Base-by-base conservation (phyloP, 2,888 invertebrate genomes). In the Neoscelio sp. region DNA sequence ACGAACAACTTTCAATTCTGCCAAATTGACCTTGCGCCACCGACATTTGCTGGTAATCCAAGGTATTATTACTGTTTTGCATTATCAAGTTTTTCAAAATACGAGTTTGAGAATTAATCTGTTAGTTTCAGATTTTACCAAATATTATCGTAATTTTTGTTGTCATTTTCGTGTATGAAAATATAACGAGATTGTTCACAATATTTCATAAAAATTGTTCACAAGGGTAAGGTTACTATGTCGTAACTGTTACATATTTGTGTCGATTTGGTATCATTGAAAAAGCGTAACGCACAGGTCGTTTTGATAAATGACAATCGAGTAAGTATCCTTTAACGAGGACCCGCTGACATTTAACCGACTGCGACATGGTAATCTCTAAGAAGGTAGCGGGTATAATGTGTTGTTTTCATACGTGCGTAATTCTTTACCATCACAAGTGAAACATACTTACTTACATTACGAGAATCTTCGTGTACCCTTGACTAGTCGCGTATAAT, bases 341-440 rank as follows among this genome's bases (percentile, higher is more conserved):
- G 84, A 88, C 88, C 85, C 83, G 87, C 86, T 89, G 89, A 89
- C 89, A 89, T 89, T 89, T 89, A 89, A 82, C 86, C 79, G 74
- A 80, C 75, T 78, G 62, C 62, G 67, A 78, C 80, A 71, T 56
- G 71, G 48, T 78, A 73, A 80, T 80, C 80, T 77, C 33, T 13
- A 44, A 46, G 74, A 65, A 64, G 74, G 58, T 40, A 73, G 62
- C 52, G 33, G 42, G 50, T 78, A 70, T 78, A 60, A 75, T 70
- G 74, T 77, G 71, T 78, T 80, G 80, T 77, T 80, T 80, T 71
- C 54, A 75, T 78, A 67, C 68, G 46, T 75, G 71, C 73, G 64
- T 77, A 71, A 77, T 68, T 73, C 76, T 77, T 73, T 56, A 76
- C 68, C 68, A 73, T 52, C 56, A 67, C 73, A 73, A 62, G 10